Base-by-base conservation (phyloP, 2,113 vertebrate species). In the Motacilla tschutschensis region DNA sequence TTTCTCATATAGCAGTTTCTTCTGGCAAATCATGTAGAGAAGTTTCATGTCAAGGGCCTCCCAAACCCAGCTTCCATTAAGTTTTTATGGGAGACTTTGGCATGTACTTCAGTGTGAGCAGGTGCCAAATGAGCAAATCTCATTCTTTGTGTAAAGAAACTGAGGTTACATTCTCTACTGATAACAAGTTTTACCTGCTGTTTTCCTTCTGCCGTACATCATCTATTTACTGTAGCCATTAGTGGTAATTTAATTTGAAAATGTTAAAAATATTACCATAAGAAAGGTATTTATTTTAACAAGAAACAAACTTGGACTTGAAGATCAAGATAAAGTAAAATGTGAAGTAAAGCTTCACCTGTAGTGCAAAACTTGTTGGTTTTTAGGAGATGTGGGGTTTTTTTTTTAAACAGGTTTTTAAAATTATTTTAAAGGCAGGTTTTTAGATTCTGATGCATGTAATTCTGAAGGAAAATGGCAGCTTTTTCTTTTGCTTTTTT, bases 401-500 rank as follows among this genome's bases (percentile, higher is more conserved):
- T 78, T 88, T 33, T 90, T 86, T 54, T 33, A 84, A 94, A 91
- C 75, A 87, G 5, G 63, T 90, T 93, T 81, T 87, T 7, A 83
- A 94, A 91, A 84, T 73, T 59, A 87, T 94, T 95, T 95, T 94
- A 91, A 84, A 87, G 66, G 59, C 90, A 92, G 46, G 41, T 87
- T 92, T 89, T 89, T 95, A 87, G 95, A 91, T 94, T 95, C 87
- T 91, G 91, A 95, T 95, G 95, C 95, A 95, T 95, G 96, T 96
- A 95, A 75, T 95, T 88, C 79, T 89, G 94, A 97, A 97, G 96
- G 97, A 96, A 97, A 95, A 96, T 95, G 95, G 96, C 94, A 96
- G 95, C 93, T 96, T 90, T 79, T 96, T 96, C 92, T 96, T 95
- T 92, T 87, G 86, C 89, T 92, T 95, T 91, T 76, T 72, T 87